Evolutionary conservation across 1,140 invertebrate species (phyloP).

Genomic region (Zaprionus taronus): DNA sequence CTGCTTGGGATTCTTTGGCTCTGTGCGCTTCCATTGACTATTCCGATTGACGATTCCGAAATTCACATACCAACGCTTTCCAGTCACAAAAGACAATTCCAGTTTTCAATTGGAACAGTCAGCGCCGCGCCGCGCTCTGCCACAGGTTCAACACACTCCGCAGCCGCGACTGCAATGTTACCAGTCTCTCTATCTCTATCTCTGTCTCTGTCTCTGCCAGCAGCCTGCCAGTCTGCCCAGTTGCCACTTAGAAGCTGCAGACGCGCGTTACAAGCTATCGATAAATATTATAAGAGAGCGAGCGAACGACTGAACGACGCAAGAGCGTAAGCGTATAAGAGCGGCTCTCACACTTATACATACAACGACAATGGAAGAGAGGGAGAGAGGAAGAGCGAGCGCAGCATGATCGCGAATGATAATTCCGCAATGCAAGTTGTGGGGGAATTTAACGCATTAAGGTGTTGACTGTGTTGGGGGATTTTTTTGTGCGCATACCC

Average conservation of each 20-base stretch:
- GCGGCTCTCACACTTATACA: slow-evolving; percentile 18
- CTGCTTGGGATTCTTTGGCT: slow-evolving; percentile 34
- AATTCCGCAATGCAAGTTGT: neutral
- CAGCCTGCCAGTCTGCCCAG: neutral
- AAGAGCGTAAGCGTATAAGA: slow-evolving; percentile 14
- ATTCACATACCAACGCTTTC: slow-evolving; percentile 76
- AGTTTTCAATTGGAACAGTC: slow-evolving; percentile 78
- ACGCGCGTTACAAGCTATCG: slow-evolving; percentile 25
- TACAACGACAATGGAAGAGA: neutral
- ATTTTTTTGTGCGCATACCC: slow-evolving; percentile 1
- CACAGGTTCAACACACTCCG: slow-evolving; percentile 64
- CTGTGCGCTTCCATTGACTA: slow-evolving; percentile 70
- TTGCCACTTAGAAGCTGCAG: slow-evolving; percentile 50
- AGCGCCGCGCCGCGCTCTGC: slow-evolving; percentile 27
- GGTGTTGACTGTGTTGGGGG: neutral
- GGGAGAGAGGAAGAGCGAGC: neutral
- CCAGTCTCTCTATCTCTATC: slow-evolving; percentile 21
- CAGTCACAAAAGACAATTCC: slow-evolving; percentile 77
- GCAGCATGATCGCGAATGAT: neutral
- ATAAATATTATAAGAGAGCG: slow-evolving; percentile 12
- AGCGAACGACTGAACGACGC: neutral
- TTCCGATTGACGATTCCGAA: slow-evolving; percentile 76
- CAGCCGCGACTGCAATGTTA: slow-evolving; percentile 47
- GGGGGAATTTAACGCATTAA: slow-evolving; percentile 5
- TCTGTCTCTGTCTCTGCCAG: neutral